Evolutionary conservation across 2,888 invertebrate species (phyloP).

Genomic region (Tenthredo livida): DNA sequence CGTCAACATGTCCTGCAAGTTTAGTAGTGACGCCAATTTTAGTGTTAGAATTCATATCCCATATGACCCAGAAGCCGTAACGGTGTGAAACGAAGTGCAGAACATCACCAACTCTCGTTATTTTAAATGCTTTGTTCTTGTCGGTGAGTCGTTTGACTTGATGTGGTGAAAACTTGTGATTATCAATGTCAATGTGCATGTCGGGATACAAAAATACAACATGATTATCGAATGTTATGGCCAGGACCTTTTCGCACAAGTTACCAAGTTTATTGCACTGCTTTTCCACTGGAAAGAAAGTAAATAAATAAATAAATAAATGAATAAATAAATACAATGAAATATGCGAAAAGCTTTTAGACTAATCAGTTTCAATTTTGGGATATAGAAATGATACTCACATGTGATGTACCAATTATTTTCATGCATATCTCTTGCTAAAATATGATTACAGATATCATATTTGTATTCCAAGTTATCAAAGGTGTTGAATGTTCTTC

Average conservation of each 20-base stretch:
- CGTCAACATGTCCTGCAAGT: conserved; percentile 84
- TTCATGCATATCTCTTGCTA: conserved; percentile 84
- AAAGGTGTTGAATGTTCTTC: conserved; percentile 89
- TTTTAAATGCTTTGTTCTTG: conserved; percentile 81
- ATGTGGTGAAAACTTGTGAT: conserved; percentile 76
- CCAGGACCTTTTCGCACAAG: conserved; percentile 83
- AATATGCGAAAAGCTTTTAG: conserved; percentile 7
- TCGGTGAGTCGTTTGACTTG: conserved; percentile 82
- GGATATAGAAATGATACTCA: conserved; percentile 76
- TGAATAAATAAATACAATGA: no score
- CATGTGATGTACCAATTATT: conserved; percentile 86
- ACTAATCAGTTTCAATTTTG: conserved; percentile 8
- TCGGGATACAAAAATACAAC: conserved; percentile 74
- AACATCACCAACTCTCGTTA: conserved; percentile 85
- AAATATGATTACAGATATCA: conserved; percentile 89
- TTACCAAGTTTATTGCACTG: conserved; percentile 81
- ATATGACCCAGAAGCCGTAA: conserved; percentile 88
- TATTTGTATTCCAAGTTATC: conserved; percentile 89
- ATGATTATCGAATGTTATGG: conserved; percentile 85
- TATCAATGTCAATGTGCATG: conserved; percentile 70
- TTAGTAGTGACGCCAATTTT: conserved; percentile 86
- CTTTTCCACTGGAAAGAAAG: conserved; percentile 80
- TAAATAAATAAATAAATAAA: neutral
- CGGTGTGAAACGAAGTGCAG: conserved; percentile 85
- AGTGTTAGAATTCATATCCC: conserved; percentile 84